Evolutionary conservation across 2,113 vertebrate species (phyloP), one percentile per base, ranked within the genome.

Genomic region (Pollachius pollachius): DNA sequence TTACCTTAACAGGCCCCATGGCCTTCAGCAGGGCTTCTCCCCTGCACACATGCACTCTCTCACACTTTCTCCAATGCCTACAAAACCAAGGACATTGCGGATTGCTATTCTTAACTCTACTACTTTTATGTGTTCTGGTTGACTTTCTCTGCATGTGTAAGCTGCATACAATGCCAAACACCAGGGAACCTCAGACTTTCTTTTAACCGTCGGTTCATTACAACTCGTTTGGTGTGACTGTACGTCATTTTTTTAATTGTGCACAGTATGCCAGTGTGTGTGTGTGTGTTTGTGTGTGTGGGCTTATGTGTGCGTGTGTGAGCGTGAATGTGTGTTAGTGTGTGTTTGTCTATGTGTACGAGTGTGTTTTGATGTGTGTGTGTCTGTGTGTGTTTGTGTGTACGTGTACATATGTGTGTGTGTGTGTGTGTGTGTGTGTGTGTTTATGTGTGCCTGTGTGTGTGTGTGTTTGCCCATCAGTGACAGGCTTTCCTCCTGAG

Each of bases 401-500:
- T 70, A 25, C 34, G 52, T 70, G 73, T 6, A 59, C 75, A 59
- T 76, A 65, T 67, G 69, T 71, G 70, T 85, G 82, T 41, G 57
- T 67, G 63, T 18, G 18, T 67, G 69, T 71, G 70, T 85, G 82
- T 41, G 57, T 67, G 63, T 18, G 18, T 75, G 56, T 68, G n/a
- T 65, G 61, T 75, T 54, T 71, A 34, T 63, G 15, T 57, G 68
- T 48, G 68, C 25, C 2, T 62, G 8, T 70, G 59, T 60, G 58
- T 62, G 64, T 77, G 64, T 76, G 68, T 70, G 69, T 71, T 68
- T 85, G 82, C 81, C 74, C 81, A 80, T 81, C 84, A 83, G 73
- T 84, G 87, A 88, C 82, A 88, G 89, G 88, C 83, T 88, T 89
- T 89, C 83, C 85, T 83, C 86, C 84, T 78, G 80, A 86, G 86